A percentile compares a stretch with the other conserved stretches of the same genome.
phyloP scores from a whole-genome alignment of 2,113 vertebrate species.

The Egretta garzetta region DNA sequence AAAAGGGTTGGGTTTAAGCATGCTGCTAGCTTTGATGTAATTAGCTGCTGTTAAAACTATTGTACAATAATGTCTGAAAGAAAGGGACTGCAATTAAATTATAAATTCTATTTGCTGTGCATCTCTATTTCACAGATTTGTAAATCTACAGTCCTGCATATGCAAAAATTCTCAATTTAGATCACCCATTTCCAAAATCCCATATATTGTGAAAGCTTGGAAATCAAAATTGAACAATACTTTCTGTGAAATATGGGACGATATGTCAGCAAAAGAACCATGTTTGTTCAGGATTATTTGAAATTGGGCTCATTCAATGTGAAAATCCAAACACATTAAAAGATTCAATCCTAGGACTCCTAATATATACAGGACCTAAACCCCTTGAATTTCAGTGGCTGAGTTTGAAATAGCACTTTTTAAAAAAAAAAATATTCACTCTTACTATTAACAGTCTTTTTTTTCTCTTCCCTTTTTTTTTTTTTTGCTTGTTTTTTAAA shows the following conservation, averaged over 20 bases:
- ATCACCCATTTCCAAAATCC: background rate
- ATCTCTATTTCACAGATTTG: background rate
- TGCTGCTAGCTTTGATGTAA: slow-evolving; percentile 8
- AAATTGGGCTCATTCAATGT: background rate
- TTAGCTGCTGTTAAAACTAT: slow-evolving; percentile 54
- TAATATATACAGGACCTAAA: background rate
- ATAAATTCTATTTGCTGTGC: background rate
- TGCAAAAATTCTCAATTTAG: background rate
- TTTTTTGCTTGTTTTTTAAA: background rate
- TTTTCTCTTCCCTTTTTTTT: background rate
- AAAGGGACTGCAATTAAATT: background rate
- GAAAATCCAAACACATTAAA: slow-evolving; percentile 44
- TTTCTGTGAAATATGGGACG: background rate
- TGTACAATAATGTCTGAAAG: slow-evolving; percentile 5
- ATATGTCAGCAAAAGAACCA: background rate
- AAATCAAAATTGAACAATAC: background rate
- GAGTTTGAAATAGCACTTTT: background rate
- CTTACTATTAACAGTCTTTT: background rate
- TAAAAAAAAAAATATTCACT: background rate
- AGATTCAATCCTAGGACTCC: background rate
- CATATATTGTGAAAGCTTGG: background rate
- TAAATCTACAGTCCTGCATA: background rate
- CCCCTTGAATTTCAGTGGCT: background rate
- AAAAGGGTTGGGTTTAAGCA: background rate
- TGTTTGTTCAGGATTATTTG: background rate